phyloP scores from a whole-genome alignment of 2,888 invertebrate species.

The Arctia plantaginis region DNA sequence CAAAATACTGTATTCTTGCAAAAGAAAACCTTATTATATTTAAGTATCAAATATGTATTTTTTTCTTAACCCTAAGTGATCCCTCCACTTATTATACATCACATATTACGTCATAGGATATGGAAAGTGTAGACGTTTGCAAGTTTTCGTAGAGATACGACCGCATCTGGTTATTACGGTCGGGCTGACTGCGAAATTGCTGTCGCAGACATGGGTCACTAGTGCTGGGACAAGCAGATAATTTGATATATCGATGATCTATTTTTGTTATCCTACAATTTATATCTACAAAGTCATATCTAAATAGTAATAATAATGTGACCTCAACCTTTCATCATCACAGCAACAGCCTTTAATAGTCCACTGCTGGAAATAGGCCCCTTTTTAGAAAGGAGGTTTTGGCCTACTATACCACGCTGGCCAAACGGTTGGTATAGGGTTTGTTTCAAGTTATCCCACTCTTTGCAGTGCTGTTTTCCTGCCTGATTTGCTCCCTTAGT shows the following conservation, averaged over 20 bases:
- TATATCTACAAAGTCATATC: not conserved
- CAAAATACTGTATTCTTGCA: not conserved
- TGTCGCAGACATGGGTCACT: not conserved
- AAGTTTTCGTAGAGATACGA: not conserved
- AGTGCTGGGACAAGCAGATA: not conserved
- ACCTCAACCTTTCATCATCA: no score
- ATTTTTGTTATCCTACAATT: not conserved
- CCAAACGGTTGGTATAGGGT: no score
- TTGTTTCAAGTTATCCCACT: no score
- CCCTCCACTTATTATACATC: not conserved
- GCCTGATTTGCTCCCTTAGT: no score
- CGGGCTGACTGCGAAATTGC: not conserved
- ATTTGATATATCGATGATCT: not conserved
- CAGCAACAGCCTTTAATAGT: no score
- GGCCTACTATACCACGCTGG: no score
- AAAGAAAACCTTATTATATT: not conserved
- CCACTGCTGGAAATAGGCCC: no score
- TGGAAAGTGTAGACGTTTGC: not conserved
- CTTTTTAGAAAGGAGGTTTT: no score
- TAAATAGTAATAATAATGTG: no score
- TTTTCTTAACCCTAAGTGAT: not conserved
- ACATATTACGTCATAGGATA: conserved; percentile 1
- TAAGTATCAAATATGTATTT: not conserved
- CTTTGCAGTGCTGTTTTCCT: no score
- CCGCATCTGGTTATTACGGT: conserved; percentile 7